Base-by-base conservation (phyloP, 2,888 invertebrate species). In the Zele albiditarsus region DNA sequence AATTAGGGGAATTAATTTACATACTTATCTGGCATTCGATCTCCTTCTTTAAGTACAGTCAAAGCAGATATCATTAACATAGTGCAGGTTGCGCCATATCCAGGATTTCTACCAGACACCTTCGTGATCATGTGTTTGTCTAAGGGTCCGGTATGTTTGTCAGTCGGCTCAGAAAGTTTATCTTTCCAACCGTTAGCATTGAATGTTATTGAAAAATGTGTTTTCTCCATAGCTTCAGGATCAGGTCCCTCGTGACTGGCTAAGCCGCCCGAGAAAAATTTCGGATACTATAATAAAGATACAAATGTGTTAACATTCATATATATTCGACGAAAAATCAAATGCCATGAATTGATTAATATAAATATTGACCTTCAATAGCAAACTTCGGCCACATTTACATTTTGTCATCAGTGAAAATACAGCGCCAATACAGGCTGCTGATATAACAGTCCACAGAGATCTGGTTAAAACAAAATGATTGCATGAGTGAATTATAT, bases 81-180 rank as follows among this genome's bases (percentile, higher is more conserved):
- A 5, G 92, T 92, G 74, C 95, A 94, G 0, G 97, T 97, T 10
- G 94, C 92, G 2, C 95, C 95, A 90, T 98, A 98, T 20, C 95
- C 97, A 2, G 95, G 94, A 90, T 96, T 94, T 73, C 79, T 84
- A 0, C 93, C 94, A 23, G 90, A 87, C 16, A 97, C 94, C 90
- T 91, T 92, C 0, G 92, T 94, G 53, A 92, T 90, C 58, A 96
- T 88, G 66, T 89, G 91, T 85, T 94, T 94, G 71, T 93, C 92
- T 0, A 95, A 94, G 16, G 91, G 90, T 0, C 90, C 91, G 2
- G 89, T 84, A 82, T 92, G 92, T 71, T 91, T 87, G 75, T 92
- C 93, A 28, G 91, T 90, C 42, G 91, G 89, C 77, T 93, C 92
- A 0, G 90, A 83, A 63, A 92, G 87, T 70, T 91, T 92, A 46